Conservation (phyloP, 2,113 vertebrate genomes). For the Anser cygnoides region DNA sequence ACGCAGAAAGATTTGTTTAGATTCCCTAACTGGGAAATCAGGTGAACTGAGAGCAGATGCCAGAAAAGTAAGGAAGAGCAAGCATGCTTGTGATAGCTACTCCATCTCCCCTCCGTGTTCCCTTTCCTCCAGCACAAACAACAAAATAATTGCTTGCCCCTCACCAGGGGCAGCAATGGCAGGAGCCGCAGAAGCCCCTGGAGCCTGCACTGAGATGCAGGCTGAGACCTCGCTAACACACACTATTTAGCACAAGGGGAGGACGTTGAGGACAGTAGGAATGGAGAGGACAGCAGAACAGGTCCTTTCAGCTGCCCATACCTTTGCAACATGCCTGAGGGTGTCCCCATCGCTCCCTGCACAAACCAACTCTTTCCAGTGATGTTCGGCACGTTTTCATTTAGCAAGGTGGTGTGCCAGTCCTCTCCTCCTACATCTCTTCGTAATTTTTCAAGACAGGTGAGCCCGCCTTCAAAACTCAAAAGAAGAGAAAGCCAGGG, state of each 20-base stretch:
- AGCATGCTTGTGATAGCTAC: background rate
- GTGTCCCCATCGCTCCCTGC: background rate
- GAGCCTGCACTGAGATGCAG: background rate
- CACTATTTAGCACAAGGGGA: background rate
- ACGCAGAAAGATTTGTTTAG: accelerated
- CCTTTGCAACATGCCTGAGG: background rate
- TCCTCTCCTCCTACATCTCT: background rate
- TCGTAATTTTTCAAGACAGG: background rate
- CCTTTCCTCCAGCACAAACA: background rate
- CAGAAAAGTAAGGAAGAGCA: background rate
- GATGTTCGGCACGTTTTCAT: background rate
- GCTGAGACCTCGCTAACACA: background rate
- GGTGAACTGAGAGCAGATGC: background rate
- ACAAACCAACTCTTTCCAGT: background rate
- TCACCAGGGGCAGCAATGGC: background rate
- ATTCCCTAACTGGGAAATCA: background rate
- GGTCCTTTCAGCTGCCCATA: background rate
- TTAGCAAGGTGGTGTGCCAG: background rate
- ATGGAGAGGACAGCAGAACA: background rate
- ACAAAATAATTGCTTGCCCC: background rate
- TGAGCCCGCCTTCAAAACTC: background rate
- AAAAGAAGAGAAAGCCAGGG: background rate
- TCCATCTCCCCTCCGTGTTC: background rate
- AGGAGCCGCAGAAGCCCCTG: background rate
- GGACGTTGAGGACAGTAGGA: background rate